Evolutionary conservation across 1,140 invertebrate species (phyloP).

Genomic region (Eubasilissa regina): DNA sequence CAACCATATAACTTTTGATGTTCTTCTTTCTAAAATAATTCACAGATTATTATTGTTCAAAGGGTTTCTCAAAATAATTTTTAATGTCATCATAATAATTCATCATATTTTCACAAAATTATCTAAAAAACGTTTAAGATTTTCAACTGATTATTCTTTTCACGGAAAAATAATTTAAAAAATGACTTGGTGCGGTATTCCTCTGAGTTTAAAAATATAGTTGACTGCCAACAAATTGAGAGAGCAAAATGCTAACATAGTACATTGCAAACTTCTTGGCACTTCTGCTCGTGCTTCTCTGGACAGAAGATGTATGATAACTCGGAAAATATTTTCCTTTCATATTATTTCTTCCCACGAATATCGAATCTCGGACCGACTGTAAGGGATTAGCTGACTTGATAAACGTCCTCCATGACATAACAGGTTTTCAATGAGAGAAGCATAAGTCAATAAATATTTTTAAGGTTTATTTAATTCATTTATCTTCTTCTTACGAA

Average conservation of each 20-base stretch:
- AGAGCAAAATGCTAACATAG: slow-evolving; percentile 17
- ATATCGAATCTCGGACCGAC: slow-evolving; percentile 27
- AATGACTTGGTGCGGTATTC: no score
- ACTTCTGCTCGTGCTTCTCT: background rate
- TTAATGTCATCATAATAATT: no score
- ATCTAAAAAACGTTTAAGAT: no score
- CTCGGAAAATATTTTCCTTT: background rate
- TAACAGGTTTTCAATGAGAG: background rate
- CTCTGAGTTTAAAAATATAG: background rate
- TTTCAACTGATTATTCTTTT: no score
- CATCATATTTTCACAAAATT: no score
- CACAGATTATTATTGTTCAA: no score
- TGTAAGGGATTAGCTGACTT: slow-evolving; percentile 21
- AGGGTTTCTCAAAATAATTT: no score
- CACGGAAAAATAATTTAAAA: no score
- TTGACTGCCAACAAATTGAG: slow-evolving; percentile 15
- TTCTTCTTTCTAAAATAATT: no score
- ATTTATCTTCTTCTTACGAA: no score
- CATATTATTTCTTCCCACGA: slow-evolving; percentile 11
- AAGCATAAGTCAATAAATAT: background rate
- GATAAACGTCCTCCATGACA: slow-evolving; percentile 10
- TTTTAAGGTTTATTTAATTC: background rate
- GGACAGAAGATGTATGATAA: background rate
- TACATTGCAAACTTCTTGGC: slow-evolving; percentile 3
- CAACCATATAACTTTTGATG: no score